Evolutionary conservation across 1,140 invertebrate species (phyloP), one percentile per base, ranked within the genome.

Genomic region (Akabosia matsudoensis): DNA sequence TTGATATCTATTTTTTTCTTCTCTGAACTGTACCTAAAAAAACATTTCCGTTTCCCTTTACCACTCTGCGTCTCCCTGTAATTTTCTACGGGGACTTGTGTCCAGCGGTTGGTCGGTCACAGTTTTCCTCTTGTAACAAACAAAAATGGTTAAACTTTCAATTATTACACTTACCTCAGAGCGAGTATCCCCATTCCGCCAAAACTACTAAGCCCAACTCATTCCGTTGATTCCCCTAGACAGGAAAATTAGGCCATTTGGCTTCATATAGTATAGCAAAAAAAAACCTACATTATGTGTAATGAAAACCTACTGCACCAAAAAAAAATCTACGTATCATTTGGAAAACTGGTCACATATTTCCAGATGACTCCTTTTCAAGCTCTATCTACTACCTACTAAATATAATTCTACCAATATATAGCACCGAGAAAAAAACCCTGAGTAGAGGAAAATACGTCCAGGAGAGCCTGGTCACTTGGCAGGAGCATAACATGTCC

Each of bases 61-160:
- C n/a, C n/a, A 45, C 37, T 18, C 18, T 45, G 37, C 18, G 37
- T 45, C 18, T 45, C 37, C 18, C 37, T 45, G 18, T 45, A 45
- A 45, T 45, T n/a, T n/a, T n/a, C n/a, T n/a, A n/a, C n/a, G n/a
- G n/a, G n/a, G n/a, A n/a, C n/a, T n/a, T n/a, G n/a, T n/a, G n/a
- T n/a, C n/a, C n/a, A n/a, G n/a, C n/a, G n/a, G n/a, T n/a, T n/a
- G n/a, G n/a, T n/a, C n/a, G 37, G 37, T 45, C 37, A 45, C 37
- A 45, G 54, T 67, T 30, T 56, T 22, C 54, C 24, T 24, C 14
- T 56, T 22, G 54, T 56, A 56, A 24, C 10, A 56, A 56, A 56
- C 24, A 56, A 56, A 22, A 56, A 56, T 56, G 54, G 54, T 22
- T 56, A 16, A 56, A 28, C 61, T 67, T 67, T 67, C 61, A 67